Evolutionary conservation across 2,888 invertebrate species (phyloP), one percentile per base, ranked within the genome.

Genomic region (Ennomos erosarius): DNA sequence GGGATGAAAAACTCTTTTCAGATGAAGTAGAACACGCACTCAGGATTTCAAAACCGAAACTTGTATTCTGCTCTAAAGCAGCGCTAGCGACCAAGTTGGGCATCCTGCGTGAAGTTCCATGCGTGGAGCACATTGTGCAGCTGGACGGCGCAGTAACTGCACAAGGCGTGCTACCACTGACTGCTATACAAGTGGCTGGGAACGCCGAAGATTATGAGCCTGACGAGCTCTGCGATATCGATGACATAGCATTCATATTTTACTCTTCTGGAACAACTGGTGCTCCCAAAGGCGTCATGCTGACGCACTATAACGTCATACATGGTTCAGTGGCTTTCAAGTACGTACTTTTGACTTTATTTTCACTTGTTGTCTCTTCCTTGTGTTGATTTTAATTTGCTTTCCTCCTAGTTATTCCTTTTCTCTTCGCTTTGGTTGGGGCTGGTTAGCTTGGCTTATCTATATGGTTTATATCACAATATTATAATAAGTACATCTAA

Each of bases 231-330:
- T 69, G 76, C 10, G 81, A 80, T 67, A 60, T 72, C 1, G 10
- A 10, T 10, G 82, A 82, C 39, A 65, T 69, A 1, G 76, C 72
- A 1, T 79, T 93, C 60, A 81, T 94, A 43, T 88, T 94, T 8
- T 94, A 94, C 74, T 94, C 94, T 1, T 94, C 94, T 52, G 93
- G 97, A 0, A 97, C 97, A 0, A 97, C 96, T 0, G 97, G 97
- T 0, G 85, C 96, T 48, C 96, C 96, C 0, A 96, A 96, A 84
- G 96, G 96, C 12, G 96, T 96, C 0, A 93, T 94, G 93, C 81
- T 96, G 34, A 94, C 95, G 0, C 96, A 96, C 73, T 59, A 83
- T 5, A 88, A 88, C 57, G 66, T 75, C 10, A 62, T 88, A n/a
- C 84, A 65, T 92, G 94, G 45, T 90, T 95, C 77, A 71, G 75